A percentile compares a stretch with the other conserved stretches of the same genome.
phyloP scores from a whole-genome alignment of 2,113 vertebrate species.

The Theristicus caerulescens region DNA sequence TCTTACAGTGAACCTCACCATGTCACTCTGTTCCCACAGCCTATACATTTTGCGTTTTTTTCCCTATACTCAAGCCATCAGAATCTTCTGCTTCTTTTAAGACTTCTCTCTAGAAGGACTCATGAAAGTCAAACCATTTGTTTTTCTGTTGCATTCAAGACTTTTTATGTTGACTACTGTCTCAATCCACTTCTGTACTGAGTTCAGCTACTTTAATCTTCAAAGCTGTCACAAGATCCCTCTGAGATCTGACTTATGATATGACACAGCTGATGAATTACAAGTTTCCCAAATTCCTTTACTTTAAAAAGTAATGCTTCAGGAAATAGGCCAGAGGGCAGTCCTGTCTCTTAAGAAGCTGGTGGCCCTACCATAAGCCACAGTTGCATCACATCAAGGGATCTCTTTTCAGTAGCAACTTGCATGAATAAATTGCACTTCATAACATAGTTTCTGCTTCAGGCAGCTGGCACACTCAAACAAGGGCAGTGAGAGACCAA shows the following conservation, averaged over 20 bases:
- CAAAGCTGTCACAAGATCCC: neutral
- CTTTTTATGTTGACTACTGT: neutral
- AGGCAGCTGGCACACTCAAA: neutral
- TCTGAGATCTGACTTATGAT: neutral
- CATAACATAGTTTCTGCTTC: neutral
- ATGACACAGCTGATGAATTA: neutral
- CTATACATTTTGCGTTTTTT: fast-evolving
- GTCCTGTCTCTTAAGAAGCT: neutral
- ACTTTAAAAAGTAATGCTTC: neutral
- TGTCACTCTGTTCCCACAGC: neutral
- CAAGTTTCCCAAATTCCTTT: neutral
- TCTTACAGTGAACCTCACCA: neutral
- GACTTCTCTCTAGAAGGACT: neutral
- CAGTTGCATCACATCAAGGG: neutral
- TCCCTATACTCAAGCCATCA: neutral
- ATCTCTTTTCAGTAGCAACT: neutral
- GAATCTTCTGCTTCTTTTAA: neutral
- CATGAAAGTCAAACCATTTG: neutral
- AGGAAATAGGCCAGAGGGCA: neutral
- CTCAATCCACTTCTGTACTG: neutral
- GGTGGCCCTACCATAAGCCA: neutral
- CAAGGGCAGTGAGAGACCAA: neutral
- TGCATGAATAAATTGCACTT: neutral
- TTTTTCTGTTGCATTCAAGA: neutral
- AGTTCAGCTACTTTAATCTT: neutral